Evolutionary conservation across 2,113 vertebrate genomes (phyloP), one percentile per base, ranked within the genome.

Genomic region (Notothenia coriiceps): DNA sequence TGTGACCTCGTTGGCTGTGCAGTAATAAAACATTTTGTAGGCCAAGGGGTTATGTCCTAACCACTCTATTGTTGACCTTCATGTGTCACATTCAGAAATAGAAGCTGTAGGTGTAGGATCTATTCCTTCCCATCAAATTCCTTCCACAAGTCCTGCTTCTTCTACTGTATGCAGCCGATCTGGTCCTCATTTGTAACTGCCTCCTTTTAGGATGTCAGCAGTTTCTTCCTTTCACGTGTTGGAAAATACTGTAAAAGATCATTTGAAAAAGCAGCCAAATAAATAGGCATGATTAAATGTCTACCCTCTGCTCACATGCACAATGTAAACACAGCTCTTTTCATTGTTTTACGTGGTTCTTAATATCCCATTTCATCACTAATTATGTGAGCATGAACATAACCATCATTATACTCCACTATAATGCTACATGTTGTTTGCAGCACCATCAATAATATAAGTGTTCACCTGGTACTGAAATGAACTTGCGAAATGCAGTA

Each of bases 111-210:
- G 55, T 64, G 57, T 47, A 46, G 5, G 14, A 47, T 90, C 79
- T 77, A n/a, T 54, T 86, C 70, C 70, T 64, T 74, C 65, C 66
- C 62, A 18, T 86, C 64, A 55, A 72, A 86, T 83, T 88, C 77
- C 60, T 88, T 80, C 80, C 75, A 89, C 74, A 49, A 84, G 70
- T 66, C 25, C 43, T 74, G 73, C 57, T n/a, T 86, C 67, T 78
- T 67, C 63, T 29, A 66, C 18, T 72, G 22, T 65, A 69, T 65
- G 80, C 56, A 63, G 73, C 77, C 76, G 89, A 87, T 92, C 89
- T 92, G 91, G 72, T 93, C 79, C 73, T 92, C 80, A 88, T 94
- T 94, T 93, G 77, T 64, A 88, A 87, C 73, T 55, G 33, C 77
- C 80, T 89, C 89, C 77, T 89, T 90, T 91, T 70, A 89, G 77